Base-by-base conservation (phyloP, 2,113 vertebrate species). In the Myiopsitta monachus region DNA sequence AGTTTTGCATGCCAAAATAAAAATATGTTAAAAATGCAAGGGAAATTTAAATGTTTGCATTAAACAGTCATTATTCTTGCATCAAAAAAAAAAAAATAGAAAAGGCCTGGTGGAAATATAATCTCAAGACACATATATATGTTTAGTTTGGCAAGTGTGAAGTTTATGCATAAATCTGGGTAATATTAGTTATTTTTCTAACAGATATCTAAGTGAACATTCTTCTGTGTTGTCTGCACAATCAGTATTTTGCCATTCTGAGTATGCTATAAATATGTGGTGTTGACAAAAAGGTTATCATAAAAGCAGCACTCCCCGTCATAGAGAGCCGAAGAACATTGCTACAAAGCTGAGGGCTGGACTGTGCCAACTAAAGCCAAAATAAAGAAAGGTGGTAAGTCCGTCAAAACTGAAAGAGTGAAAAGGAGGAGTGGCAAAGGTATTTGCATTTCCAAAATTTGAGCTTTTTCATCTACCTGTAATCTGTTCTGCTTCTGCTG, bases 241-340 rank as follows among this genome's bases (percentile, higher is more conserved):
- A 22, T 18, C 3, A 6, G 6, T 72, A 28, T 75, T 85, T 68
- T 62, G 11, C 15, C 19, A 68, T 76, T 85, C 72, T 79, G 47
- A 63, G 3, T 41, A 4, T 38, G 17, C 30, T 55, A 0, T 54
- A 77, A 51, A 10, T 26, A 41, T 14, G 3, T 5, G 14, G 2
- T 90, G 3, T 38, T 68, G n/a, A 64, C 15, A 80, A 76, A 49
- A 2, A 17, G 0, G 4, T 24, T 49, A 8, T 31, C 9, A 17
- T 28, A 47, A 66, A 74, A 77, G 6, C 5, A 18, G 2, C 54
- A 31, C 3, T 79, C 5, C 13, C 16, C 22, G 3, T 24, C 15
- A 49, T 1, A 59, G 2, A 11, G 4, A 59, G 7, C 1, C 2
- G 41, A 51, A 79, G 55, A 67, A 26, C 18, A 28, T 22, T 54